Evolutionary conservation across 2,797 vertebrate genomes (phyloP).

Genomic region (Cyclura pinguis): DNA sequence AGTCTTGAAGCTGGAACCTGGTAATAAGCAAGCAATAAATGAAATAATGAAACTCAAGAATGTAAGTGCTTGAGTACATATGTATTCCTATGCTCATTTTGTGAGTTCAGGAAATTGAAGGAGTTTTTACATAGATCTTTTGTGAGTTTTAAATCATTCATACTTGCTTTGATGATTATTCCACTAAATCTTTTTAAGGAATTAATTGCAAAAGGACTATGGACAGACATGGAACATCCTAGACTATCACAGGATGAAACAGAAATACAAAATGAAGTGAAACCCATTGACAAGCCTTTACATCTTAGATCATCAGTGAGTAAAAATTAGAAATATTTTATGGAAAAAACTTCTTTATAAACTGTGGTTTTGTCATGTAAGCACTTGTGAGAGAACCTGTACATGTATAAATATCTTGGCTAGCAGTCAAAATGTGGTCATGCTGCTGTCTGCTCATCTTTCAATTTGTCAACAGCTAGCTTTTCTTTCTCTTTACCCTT

Average conservation of each 20-base stretch:
- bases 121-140: slow-evolving; percentile 22
- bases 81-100: not conserved
- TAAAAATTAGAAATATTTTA: slow-evolving; percentile 22
- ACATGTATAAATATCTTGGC: not conserved
- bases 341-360: not conserved
- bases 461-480: not conserved
- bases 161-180: slow-evolving; percentile 26
- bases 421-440: not conserved
- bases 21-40: slow-evolving; percentile 93
- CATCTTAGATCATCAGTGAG: slow-evolving; percentile 88
- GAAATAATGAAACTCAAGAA: slow-evolving; percentile 91
- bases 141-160: slow-evolving; percentile 36
- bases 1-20: slow-evolving; percentile 93
- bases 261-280: slow-evolving; percentile 83
- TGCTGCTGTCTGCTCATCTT: not conserved
- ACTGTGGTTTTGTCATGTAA: too few species aligned
- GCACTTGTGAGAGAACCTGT: not conserved
- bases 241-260: slow-evolving; percentile 68
- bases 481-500: not conserved
- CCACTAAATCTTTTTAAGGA: slow-evolving; percentile 75
- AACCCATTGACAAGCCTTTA: slow-evolving; percentile 83
- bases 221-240: slow-evolving; percentile 61
- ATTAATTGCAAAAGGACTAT: slow-evolving; percentile 73
- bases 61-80: slow-evolving; percentile 73
- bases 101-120: slow-evolving; percentile 4